Evolutionary conservation across 2,113 vertebrate species (phyloP), one percentile per base, ranked within the genome.

Genomic region (Festucalex cinctus): DNA sequence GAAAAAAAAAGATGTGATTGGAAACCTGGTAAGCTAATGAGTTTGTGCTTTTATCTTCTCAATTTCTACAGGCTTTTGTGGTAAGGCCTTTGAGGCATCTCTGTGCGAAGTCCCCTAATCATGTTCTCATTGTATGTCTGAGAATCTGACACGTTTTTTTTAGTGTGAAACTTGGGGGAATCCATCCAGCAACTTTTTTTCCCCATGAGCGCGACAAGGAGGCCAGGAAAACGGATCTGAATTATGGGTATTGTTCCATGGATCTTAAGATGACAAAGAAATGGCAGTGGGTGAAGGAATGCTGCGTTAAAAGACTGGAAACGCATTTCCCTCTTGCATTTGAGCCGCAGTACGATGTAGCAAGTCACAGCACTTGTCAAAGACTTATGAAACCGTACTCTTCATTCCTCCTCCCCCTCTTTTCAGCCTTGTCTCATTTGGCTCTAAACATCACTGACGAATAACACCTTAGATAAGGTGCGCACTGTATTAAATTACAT

Each of bases 11-110:
- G 72, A 65, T 71, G 77, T 80, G 85, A 92, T 90, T 82, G 85
- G 83, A 88, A 88, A 90, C 78, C 86, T 78, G 86, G 87, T 85
- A 81, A 86, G 83, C 88, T 91, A 91, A 90, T 91, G 87, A 91
- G 88, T 91, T 91, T 89, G 84, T 84, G 77, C 79, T 85, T 91
- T 85, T 88, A 89, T 90, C 86, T 88, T 75, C 79, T 82, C 82
- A 87, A 83, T 90, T 90, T 90, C 83, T 86, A 71, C 77, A 58
- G 70, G 76, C 86, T 88, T 90, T 90, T 89, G 88, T 92, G 88
- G 78, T 80, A 78, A 88, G 83, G 84, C 88, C 87, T 91, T 88
- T 86, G 89, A 88, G 91, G 86, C 70, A 80, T 88, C 77, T 74
- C 61, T 75, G 75, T 89, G 87, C 88, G 85, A 88, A 82, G 75